A percentile compares a stretch with the other conserved stretches of the same genome.
Conservation (phyloP, 2,113 vertebrate genomes). For the Gavia stellata region DNA sequence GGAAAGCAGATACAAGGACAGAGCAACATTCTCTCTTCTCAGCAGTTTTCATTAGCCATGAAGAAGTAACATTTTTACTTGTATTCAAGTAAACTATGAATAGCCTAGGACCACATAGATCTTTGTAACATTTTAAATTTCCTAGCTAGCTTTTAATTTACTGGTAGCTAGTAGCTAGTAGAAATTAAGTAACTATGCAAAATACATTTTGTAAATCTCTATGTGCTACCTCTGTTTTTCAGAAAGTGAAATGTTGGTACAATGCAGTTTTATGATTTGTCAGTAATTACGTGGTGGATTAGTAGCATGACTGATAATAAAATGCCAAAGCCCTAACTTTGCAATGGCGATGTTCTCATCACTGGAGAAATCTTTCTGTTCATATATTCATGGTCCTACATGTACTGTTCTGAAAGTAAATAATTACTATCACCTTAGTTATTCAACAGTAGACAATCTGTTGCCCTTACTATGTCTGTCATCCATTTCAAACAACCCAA, state of each 20-base stretch:
- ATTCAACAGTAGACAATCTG: background rate
- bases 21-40: background rate
- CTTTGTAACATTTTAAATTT: background rate
- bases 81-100: background rate
- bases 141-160: background rate
- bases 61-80: background rate
- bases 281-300: background rate
- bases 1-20: background rate
- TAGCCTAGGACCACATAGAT: background rate
- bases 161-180: background rate
- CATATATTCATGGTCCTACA: background rate
- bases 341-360: background rate
- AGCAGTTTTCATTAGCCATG: background rate
- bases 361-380: background rate
- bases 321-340: background rate
- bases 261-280: background rate
- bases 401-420: background rate
- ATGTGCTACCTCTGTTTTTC: background rate
- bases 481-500: background rate
- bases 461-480: background rate
- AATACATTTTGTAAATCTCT: background rate
- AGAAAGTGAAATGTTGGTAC: background rate
- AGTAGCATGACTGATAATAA: background rate
- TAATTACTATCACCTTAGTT: background rate
- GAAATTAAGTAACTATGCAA: background rate